These are phyloP conservation scores for Patiria pectinifera DNA, from an alignment of 53 echinoderm and acorn worm species.

Conservation along the genomic window DNA sequence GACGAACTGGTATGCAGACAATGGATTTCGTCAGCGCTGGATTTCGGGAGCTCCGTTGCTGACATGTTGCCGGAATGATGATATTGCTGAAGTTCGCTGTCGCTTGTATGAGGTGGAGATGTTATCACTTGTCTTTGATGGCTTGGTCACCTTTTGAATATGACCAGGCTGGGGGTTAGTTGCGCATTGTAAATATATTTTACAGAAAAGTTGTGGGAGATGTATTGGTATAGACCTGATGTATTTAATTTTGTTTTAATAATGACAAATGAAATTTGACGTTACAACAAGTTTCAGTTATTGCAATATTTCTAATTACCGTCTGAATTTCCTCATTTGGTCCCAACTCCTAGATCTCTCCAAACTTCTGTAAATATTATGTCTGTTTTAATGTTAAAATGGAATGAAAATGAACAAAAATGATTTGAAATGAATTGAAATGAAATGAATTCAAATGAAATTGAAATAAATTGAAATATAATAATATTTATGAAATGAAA, in stretches of 20 bases:
- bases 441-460: too few relatives aligned
- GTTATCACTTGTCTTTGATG: constrained; percentile 39
- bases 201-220: too few relatives aligned
- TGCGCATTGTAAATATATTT: neutral
- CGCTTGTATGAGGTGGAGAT: constrained; percentile 7
- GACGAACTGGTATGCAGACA: too few relatives aligned
- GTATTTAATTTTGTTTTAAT: neutral
- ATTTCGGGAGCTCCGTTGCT: constrained; percentile 18
- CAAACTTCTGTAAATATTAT: too few relatives aligned
- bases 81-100: constrained; percentile 21
- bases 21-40: constrained; percentile 15
- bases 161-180: neutral
- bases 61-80: constrained; percentile 7
- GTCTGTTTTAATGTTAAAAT: too few relatives aligned
- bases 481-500: too few relatives aligned
- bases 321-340: constrained; percentile 23
- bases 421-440: too few relatives aligned
- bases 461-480: too few relatives aligned
- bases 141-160: constrained; percentile 31
- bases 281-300: too few relatives aligned
- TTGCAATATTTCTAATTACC: neutral
- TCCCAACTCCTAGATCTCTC: neutral
- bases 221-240: neutral
- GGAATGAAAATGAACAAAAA: too few relatives aligned
- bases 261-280: too few relatives aligned